Conservation (phyloP, 2,888 invertebrate genomes). For the Drosophila borealis region DNA sequence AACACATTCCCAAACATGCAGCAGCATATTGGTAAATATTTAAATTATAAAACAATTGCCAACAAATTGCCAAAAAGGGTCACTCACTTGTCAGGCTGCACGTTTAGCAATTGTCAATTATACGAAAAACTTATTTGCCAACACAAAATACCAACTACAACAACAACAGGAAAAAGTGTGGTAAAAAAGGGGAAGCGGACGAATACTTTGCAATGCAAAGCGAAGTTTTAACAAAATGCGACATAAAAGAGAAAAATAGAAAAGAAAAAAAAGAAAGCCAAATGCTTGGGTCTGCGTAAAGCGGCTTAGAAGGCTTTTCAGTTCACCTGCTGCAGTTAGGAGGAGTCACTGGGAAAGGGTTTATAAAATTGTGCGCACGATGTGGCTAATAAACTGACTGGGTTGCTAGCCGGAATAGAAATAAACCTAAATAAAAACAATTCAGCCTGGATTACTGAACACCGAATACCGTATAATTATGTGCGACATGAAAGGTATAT, state of each 20-base stretch:
- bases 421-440: slow-evolving; percentile 24
- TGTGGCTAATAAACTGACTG: slow-evolving; percentile 70
- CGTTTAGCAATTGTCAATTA: slow-evolving; percentile 56
- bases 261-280: slow-evolving; percentile 22
- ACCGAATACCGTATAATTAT: slow-evolving; percentile 3
- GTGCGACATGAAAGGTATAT: too few species aligned
- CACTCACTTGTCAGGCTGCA: slow-evolving; percentile 51
- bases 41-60: slow-evolving; percentile 63
- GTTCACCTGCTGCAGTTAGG: slow-evolving; percentile 41
- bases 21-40: slow-evolving; percentile 45
- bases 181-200: slow-evolving; percentile 14
- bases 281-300: slow-evolving; percentile 51
- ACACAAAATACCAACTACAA: slow-evolving; percentile 18
- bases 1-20: not conserved
- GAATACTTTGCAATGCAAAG: slow-evolving; percentile 65
- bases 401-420: slow-evolving; percentile 2
- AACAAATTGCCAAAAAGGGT: slow-evolving; percentile 38
- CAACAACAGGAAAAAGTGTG: slow-evolving; percentile 11
- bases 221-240: slow-evolving; percentile 50
- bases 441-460: slow-evolving; percentile 1
- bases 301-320: slow-evolving; percentile 58
- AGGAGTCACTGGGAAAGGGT: slow-evolving; percentile 40
- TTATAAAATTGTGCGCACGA: slow-evolving; percentile 60
- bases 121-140: slow-evolving; percentile 35
- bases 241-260: slow-evolving; percentile 55